These are phyloP conservation scores for Anticlea derivata DNA, from an alignment of 2,888 invertebrate genomes.

Conservation along the genomic window DNA sequence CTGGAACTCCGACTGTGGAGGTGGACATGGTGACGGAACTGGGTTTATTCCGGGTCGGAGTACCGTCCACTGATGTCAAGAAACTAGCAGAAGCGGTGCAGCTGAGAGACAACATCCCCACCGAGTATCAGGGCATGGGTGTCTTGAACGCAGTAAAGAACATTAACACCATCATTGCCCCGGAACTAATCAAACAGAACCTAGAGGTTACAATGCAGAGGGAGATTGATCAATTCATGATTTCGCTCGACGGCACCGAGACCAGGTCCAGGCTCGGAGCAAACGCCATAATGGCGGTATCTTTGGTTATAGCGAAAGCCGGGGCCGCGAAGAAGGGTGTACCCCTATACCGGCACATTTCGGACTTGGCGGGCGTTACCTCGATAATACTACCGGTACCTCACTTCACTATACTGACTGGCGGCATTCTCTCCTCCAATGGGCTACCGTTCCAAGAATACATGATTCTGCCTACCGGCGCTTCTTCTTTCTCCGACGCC, in stretches of 20 bases:
- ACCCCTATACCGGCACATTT: conserved; percentile 95
- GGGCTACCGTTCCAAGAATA: conserved; percentile 98
- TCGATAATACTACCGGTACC: conserved; percentile 97
- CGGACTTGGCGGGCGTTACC: conserved; percentile 95
- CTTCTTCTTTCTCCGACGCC: conserved; percentile 95
- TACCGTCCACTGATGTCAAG: conserved; percentile 97
- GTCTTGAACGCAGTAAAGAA: conserved; percentile 95
- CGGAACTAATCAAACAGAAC: conserved; percentile 90
- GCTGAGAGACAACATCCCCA: conserved; percentile 94
- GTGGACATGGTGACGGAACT: conserved; percentile 92
- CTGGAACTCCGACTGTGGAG: conserved; percentile 98
- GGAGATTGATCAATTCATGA: conserved; percentile 93
- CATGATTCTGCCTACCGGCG: conserved; percentile 96
- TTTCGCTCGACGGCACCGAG: conserved; percentile 96
- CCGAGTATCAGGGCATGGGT: conserved; percentile 95
- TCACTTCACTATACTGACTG: conserved; percentile 98
- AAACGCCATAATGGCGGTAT: conserved; percentile 98
- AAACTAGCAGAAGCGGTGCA: conserved; percentile 98
- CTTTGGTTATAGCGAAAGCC: conserved; percentile 97
- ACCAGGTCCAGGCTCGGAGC: conserved; percentile 97
- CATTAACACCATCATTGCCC: conserved; percentile 92
- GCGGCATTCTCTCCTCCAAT: conserved; percentile 98
- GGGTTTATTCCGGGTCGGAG: conserved; percentile 95
- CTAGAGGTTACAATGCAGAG: conserved; percentile 95
- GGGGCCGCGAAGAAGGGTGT: conserved; percentile 97